Evolutionary conservation across 2,797 vertebrate species (phyloP), one percentile per base, ranked within the genome.

Genomic region (Cuculus canorus): DNA sequence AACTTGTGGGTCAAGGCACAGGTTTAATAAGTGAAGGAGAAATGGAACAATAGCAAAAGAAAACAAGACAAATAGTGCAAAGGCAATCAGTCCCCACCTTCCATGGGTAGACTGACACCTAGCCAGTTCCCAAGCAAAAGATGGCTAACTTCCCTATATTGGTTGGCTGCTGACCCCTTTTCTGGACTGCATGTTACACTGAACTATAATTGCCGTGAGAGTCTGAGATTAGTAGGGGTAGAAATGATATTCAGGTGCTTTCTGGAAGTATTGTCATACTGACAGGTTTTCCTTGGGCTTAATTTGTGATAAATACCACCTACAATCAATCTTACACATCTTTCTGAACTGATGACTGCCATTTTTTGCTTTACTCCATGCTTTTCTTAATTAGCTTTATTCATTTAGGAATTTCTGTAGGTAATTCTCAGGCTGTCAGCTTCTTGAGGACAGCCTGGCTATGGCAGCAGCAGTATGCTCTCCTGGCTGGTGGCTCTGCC

Each of bases 401-500:
- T 65, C 6, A 71, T 68, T 86, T 21, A 35, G 48, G 48, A 17
- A 21, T 59, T 85, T 89, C 12, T 60, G 33, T 43, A 70, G 37
- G 54, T 33, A 87, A 37, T 65, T 92, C 28, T 85, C 37, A 70
- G 11, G 5, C 37, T 50, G 4, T 52, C 43, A 52, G 21, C 8
- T 73, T 22, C 27, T 86, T 60, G n/a, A 68, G 10, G 45, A 41
- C 21, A 65, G 14, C 6, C 45, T 65, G 15, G 5, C 14, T 85
- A 23, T 66, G 18, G 17, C 2, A 45, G 14, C 3, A 35, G 27
- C 1, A 5, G 3, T 12, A 35, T 2, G 8, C 11, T 61, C 3
- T 45, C 22, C 24, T 0, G 3, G 5, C 5, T 19, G 23, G 15
- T 1, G 0, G 9, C 22, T 79, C 19, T 33, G 4, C 24, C 43